Evolutionary conservation across 2,888 invertebrate species (phyloP).

Genomic region (Sturmia bella): DNA sequence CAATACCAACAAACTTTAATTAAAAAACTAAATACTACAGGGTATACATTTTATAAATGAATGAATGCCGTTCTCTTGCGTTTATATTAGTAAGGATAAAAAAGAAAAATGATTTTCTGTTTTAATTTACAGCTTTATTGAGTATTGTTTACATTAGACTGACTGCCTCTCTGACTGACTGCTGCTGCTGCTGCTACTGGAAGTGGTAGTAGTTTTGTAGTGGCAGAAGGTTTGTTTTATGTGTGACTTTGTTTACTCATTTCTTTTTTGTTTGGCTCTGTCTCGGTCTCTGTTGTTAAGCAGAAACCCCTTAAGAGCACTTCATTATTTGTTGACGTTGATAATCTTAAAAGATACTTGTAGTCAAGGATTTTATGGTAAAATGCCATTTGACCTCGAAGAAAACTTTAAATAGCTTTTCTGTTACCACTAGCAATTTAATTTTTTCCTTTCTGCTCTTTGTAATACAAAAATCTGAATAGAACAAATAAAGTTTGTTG

Average conservation of each 20-base stretch:
- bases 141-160: conserved; percentile 48
- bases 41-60: background rate
- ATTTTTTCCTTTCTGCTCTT: no score
- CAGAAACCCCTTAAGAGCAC: conserved; percentile 62
- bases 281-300: conserved; percentile 35
- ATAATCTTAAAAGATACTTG: conserved; percentile 69
- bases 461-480: conserved; percentile 22
- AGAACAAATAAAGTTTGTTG: background rate
- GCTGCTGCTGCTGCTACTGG: no score
- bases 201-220: background rate
- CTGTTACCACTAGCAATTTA: conserved; percentile 35
- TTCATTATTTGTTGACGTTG: conserved; percentile 69
- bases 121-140: conserved; percentile 25
- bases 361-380: conserved; percentile 67
- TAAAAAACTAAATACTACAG: background rate
- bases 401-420: conserved; percentile 53
- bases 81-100: background rate
- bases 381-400: conserved; percentile 64
- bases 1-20: conserved; percentile 2
- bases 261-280: conserved; percentile 3
- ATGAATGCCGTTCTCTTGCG: conserved; percentile 6
- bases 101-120: background rate
- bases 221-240: conserved; percentile 36
- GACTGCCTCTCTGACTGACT: no score
- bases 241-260: conserved; percentile 19